Conservation (phyloP, 2,113 vertebrate species). For the Halichoerus grypus region DNA sequence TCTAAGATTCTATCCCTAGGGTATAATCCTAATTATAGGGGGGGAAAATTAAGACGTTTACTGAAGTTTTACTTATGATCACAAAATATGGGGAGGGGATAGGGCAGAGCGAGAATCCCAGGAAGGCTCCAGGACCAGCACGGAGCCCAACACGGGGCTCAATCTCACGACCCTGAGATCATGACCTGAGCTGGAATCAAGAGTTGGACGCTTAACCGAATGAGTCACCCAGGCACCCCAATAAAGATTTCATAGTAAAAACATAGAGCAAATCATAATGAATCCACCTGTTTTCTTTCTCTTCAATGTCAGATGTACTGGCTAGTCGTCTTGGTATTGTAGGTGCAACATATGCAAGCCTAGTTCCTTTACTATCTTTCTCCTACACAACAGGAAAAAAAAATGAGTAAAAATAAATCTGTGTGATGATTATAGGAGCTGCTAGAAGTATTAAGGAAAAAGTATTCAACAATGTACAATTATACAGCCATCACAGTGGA, state of each 20-base stretch:
- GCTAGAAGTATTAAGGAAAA: constrained; percentile 3
- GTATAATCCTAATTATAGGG: background rate
- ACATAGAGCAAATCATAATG: background rate
- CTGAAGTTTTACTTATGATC: background rate
- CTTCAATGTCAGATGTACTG: constrained; percentile 97
- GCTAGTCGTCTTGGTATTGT: constrained; percentile 96
- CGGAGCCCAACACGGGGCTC: background rate
- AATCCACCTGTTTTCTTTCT: constrained; percentile 97
- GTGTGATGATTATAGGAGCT: background rate
- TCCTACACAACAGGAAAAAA: constrained; percentile 88
- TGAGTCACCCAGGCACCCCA: background rate
- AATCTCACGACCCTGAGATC: background rate
- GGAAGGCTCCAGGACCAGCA: background rate
- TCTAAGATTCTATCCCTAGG: background rate
- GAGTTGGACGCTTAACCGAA: background rate
- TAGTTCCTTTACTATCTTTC: constrained; percentile 94
- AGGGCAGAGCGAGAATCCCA: background rate
- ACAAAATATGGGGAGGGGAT: background rate
- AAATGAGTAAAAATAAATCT: constrained; percentile 27
- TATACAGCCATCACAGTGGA: background rate
- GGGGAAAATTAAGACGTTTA: background rate
- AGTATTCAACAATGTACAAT: background rate
- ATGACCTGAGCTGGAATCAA: background rate
- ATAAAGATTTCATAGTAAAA: background rate
- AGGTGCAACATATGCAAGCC: constrained; percentile 96